Evolutionary conservation across 2,113 vertebrate genomes (phyloP).

Genomic region (Ploceus nigricollis): DNA sequence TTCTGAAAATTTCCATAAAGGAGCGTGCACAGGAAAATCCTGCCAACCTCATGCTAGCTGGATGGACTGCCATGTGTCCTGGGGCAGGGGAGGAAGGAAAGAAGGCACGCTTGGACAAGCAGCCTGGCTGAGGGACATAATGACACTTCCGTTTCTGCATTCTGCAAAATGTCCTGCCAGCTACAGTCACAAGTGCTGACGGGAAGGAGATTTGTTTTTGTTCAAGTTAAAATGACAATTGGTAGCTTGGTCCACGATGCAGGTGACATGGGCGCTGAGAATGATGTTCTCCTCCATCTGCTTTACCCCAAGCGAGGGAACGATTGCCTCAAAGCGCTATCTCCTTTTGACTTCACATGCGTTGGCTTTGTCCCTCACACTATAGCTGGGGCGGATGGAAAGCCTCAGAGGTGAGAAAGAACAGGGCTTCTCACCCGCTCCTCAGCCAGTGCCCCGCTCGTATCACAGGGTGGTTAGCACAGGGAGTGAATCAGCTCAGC

Average conservation of each 20-base stretch:
- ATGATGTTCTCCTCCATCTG: neutral
- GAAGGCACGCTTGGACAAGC: neutral
- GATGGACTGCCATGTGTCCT: slow-evolving; percentile 21
- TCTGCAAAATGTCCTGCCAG: slow-evolving; percentile 26
- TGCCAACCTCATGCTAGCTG: neutral
- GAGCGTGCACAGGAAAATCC: neutral
- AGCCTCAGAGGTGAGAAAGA: neutral
- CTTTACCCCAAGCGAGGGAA: neutral
- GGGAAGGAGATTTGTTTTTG: neutral
- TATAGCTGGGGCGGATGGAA: neutral
- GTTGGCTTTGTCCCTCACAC: neutral
- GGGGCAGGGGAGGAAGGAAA: slow-evolving; percentile 40
- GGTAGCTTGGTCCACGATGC: neutral
- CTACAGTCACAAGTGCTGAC: neutral
- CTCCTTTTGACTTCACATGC: neutral
- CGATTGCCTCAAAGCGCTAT: fast-evolving
- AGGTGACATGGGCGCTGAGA: neutral
- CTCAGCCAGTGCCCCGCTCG: neutral
- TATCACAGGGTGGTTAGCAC: neutral
- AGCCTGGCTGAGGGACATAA: slow-evolving; percentile 10
- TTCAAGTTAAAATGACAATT: neutral
- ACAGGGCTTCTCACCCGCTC: neutral
- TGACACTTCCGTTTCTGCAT: neutral
- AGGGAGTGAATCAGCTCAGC: neutral
- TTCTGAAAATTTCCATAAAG: neutral